Conservation (phyloP, 2,113 vertebrate species). For the Actenoides hombroni region DNA sequence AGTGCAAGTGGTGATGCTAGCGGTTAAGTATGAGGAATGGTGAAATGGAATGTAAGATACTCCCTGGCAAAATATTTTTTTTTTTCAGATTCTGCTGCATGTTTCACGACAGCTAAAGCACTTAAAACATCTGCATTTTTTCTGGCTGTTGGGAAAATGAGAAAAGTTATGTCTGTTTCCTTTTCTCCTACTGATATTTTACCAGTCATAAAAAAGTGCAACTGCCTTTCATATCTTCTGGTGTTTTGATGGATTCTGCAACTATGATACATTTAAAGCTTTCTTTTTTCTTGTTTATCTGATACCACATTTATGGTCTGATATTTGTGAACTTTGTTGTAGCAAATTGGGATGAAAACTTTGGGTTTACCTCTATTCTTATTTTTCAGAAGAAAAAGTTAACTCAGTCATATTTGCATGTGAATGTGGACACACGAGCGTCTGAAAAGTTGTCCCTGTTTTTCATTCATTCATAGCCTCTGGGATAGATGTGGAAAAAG, state of each 20-base stretch:
- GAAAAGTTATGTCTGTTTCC: not conserved
- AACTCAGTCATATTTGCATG: rapidly evolving
- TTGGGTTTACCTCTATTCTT: not conserved
- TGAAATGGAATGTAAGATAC: not conserved
- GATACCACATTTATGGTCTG: not conserved
- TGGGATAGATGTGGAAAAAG: not conserved
- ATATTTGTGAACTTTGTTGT: not conserved
- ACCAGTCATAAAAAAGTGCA: not conserved
- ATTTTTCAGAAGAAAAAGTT: not conserved
- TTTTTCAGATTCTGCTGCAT: not conserved
- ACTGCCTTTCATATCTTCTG: not conserved
- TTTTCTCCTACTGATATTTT: not conserved
- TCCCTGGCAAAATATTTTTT: not conserved
- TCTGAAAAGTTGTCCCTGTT: not conserved
- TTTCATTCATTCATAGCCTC: not conserved
- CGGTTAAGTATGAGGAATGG: not conserved
- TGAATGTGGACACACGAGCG: not conserved
- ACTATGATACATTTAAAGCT: not conserved
- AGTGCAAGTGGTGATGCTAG: not conserved
- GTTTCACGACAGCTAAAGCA: not conserved
- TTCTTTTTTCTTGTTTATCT: not conserved
- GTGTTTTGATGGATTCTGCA: not conserved
- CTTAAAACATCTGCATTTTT: not conserved
- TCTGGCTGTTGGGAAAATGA: not conserved
- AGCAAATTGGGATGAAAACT: not conserved